Base-by-base conservation (phyloP, 2,888 invertebrate genomes). In the Xestia c-nigrum region DNA sequence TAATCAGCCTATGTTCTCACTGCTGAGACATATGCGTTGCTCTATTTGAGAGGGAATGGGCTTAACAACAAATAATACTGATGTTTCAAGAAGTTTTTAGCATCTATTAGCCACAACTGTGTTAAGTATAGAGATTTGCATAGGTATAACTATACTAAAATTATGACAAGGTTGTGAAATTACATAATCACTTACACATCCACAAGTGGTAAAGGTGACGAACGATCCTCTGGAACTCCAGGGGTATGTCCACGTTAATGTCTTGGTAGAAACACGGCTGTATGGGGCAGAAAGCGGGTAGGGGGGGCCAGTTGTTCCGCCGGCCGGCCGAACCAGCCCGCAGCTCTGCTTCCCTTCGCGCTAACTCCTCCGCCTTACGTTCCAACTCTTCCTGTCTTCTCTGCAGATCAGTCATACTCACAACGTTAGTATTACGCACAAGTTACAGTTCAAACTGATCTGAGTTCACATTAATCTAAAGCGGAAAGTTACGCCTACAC, bases 221-320 rank as follows among this genome's bases (percentile, higher is more conserved):
- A 55, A 99, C 99, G 89, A 99, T 98, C 94, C 98, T 98, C 95
- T 99, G 99, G 96, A 99, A 99, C 94, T 99, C 99, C 69, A 99
- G 97, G 43, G 99, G 99, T 94, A 99, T 99, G 93, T 99, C 99
- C 67, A 99, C 98, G 94, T 99, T 99, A 89, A 99, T 99, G 95
- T 99, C 99, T 97, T 99, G 99, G 95, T 99, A 99, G 97, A 99
- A 99, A 95, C 99, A 99, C 0, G 99, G 99, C 93, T 99, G 99
- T 82, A 99, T 97, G 80, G 99, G 99, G 90, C 98, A 99, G 91
- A 98, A 98, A 73, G 98, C 98, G 1, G 99, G 99, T 85, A 99
- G 95, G 0, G 99, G 99, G 2, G 99, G 99, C 99, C 99, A 99
- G 96, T 99, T 99, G 94, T 99, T 99, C 88, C 98, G 97, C 87